Conservation (phyloP, 2,113 vertebrate genomes). For the Thunnus maccoyii region DNA sequence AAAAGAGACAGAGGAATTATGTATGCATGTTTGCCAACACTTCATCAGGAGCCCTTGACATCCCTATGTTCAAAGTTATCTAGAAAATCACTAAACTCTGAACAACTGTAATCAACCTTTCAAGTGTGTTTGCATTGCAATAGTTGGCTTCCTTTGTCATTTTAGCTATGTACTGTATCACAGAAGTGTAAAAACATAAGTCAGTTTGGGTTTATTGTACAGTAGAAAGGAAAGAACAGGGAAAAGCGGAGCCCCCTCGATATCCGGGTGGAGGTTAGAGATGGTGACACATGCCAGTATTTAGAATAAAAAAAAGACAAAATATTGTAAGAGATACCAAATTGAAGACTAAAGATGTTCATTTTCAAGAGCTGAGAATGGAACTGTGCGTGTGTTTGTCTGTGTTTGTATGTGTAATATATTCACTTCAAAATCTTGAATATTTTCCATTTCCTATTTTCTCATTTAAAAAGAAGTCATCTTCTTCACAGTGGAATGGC, state of each 20-base stretch:
- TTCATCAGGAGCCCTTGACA: constrained; percentile 41
- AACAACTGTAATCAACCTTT: constrained; percentile 2
- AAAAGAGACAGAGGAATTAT: constrained; percentile 43
- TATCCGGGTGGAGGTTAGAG: too few species aligned
- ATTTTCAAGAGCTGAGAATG: too few species aligned
- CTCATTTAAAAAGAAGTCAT: neutral
- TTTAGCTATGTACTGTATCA: neutral
- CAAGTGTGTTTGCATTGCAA: neutral
- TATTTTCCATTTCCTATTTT: neutral
- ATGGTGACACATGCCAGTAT: too few species aligned
- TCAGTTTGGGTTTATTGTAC: neutral
- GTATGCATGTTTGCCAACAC: constrained; percentile 57
- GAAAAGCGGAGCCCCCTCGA: too few species aligned
- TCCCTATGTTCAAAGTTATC: constrained; percentile 56
- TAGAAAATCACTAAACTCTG: constrained; percentile 61
- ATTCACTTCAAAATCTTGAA: too few species aligned
- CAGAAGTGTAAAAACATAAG: neutral
- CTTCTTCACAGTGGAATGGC: neutral
- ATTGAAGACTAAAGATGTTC: too few species aligned
- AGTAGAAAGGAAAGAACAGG: too few species aligned
- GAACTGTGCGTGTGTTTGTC: too few species aligned
- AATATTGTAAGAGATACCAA: too few species aligned
- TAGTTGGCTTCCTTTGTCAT: neutral
- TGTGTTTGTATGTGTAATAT: too few species aligned
- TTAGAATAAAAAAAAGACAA: too few species aligned